phyloP scores from a whole-genome alignment of 2,113 vertebrate genomes.

The Poeciliopsis prolifica region DNA sequence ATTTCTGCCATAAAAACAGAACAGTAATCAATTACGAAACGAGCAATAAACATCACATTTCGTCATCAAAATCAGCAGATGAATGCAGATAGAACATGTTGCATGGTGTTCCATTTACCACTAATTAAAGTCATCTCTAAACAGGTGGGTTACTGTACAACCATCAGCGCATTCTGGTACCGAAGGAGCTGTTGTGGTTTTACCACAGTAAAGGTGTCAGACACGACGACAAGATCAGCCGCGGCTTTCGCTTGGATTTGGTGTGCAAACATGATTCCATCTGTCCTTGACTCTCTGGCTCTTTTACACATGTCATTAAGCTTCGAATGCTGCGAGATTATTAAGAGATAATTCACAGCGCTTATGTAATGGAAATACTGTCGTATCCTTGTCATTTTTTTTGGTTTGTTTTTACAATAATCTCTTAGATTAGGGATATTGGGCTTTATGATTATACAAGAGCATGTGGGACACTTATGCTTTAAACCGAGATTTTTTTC shows the following conservation, averaged over 20 bases:
- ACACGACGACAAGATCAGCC: slow-evolving; percentile 25
- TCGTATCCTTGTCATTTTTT: slow-evolving; percentile 71
- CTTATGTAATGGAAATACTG: slow-evolving; percentile 66
- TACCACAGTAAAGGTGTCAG: slow-evolving; percentile 19
- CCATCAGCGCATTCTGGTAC: background rate
- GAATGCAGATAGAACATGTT: too few species aligned
- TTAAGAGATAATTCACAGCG: slow-evolving; percentile 69
- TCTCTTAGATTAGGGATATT: slow-evolving; percentile 75
- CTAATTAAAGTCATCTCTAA: too few species aligned
- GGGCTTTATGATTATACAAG: slow-evolving; percentile 75
- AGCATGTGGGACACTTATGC: slow-evolving; percentile 69
- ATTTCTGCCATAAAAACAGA: too few species aligned
- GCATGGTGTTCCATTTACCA: too few species aligned
- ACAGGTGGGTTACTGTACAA: background rate
- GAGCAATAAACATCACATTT: too few species aligned
- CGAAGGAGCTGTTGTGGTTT: background rate
- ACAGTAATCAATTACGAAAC: too few species aligned
- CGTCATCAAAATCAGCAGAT: too few species aligned
- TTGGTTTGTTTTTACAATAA: slow-evolving; percentile 61
- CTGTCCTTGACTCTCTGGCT: slow-evolving; percentile 69
- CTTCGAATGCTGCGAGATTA: slow-evolving; percentile 66
- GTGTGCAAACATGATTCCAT: slow-evolving; percentile 38
- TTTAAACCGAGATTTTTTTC: slow-evolving; percentile 37
- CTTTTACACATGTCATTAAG: slow-evolving; percentile 71
- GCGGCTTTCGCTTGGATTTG: slow-evolving; percentile 36